phyloP scores from a whole-genome alignment of 2,888 invertebrate species.

The Drymonia ruficornis region DNA sequence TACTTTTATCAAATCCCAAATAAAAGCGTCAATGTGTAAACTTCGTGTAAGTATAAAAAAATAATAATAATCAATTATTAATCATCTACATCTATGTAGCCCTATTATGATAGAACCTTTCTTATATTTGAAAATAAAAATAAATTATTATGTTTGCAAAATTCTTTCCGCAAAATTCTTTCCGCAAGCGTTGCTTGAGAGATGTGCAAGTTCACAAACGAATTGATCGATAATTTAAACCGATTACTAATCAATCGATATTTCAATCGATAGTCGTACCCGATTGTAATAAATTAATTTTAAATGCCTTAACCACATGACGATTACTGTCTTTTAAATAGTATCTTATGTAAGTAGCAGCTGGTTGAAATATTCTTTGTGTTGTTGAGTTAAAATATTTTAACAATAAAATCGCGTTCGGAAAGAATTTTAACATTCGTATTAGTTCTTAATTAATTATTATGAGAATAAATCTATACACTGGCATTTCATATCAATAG shows the following conservation, averaged over 20 bases:
- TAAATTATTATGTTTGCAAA: constrained; percentile 45
- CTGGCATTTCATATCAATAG: constrained; percentile 58
- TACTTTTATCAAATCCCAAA: constrained; percentile 38
- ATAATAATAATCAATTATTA: constrained; percentile 29
- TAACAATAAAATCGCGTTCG: not conserved
- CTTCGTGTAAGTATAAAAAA: constrained; percentile 25
- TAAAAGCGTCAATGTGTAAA: constrained; percentile 4
- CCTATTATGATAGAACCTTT: constrained; percentile 16
- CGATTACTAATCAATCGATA: not conserved
- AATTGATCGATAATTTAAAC: not conserved
- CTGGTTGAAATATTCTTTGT: not conserved
- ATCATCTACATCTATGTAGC: constrained; percentile 12
- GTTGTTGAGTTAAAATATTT: not conserved
- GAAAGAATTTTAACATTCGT: constrained; percentile 22
- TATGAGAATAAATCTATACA: constrained; percentile 48
- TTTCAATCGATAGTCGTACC: not conserved
- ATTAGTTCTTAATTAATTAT: constrained; percentile 27
- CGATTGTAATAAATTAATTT: not conserved
- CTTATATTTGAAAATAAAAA: constrained; percentile 44
- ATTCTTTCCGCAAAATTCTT: constrained; percentile 1
- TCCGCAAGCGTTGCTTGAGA: not conserved
- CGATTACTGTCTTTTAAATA: not conserved
- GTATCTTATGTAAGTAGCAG: not conserved
- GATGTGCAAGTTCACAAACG: not conserved
- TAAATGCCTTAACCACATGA: not conserved